These are phyloP conservation scores for Hapalemur alaotrensis DNA, from an alignment of 2,797 vertebrate species.

Conservation along the genomic window DNA sequence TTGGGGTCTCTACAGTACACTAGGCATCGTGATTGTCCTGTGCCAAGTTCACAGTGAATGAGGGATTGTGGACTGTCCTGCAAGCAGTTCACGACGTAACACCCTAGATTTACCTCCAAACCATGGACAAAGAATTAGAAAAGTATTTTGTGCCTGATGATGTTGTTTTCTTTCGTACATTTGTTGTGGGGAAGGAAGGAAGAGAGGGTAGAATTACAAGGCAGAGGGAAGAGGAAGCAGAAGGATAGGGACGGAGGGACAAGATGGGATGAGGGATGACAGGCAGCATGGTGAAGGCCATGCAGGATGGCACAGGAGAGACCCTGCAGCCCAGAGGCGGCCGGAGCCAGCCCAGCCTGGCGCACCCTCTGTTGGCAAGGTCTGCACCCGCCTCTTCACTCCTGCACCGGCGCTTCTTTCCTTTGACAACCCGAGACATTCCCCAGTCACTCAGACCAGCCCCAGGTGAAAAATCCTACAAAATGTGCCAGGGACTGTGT, in stretches of 20 bases:
- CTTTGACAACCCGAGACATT: neutral
- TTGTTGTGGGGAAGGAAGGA: neutral
- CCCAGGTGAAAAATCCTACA: neutral
- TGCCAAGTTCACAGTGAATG: neutral
- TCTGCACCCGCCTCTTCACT: neutral
- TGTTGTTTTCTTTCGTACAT: neutral
- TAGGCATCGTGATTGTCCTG: neutral
- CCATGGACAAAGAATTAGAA: neutral
- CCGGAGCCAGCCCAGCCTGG: neutral
- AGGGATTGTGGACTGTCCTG: neutral
- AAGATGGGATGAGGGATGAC: neutral
- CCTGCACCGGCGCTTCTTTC: neutral
- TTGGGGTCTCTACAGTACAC: neutral
- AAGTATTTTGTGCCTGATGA: neutral
- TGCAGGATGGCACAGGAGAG: rapidly evolving
- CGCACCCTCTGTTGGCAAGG: neutral
- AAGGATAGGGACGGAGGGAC: neutral
- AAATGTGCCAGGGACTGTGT: neutral
- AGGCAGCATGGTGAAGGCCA: neutral
- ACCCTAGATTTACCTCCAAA: neutral
- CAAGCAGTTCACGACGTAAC: neutral
- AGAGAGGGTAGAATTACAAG: neutral
- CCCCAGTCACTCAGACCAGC: neutral
- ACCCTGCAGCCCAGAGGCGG: neutral
- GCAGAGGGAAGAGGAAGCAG: neutral